Evolutionary conservation across 2,888 invertebrate species (phyloP), one percentile per base, ranked within the genome.

Genomic region (Eledona agricola): DNA sequence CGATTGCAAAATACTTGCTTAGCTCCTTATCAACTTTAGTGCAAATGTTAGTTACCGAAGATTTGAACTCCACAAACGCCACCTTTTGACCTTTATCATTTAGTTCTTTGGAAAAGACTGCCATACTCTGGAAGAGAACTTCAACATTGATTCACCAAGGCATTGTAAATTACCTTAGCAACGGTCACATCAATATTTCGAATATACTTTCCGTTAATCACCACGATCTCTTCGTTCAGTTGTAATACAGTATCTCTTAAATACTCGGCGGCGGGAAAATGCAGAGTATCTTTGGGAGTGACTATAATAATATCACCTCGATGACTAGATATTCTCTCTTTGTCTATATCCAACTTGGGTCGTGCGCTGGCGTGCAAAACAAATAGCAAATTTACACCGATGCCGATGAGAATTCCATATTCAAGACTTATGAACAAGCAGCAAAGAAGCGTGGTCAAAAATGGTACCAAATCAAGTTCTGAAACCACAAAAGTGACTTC

Each of bases 241-340:
- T 68, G 69, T 51, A 81, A 73, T 43, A 82, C 71, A 9, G 66
- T 65, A 51, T 79, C 77, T 35, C 82, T 74, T 63, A 93, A 79
- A 77, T 83, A 86, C 77, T 90, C 91, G 0, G 90, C 88, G 2
- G 90, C 87, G n/a, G 91, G 88, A 78, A 89, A 93, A 47, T 85
- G 80, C 38, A 93, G 79, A 67, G 85, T 84, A 60, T 87, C 85
- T 70, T 86, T 85, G 35, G 90, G 86, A 49, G 80, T 81, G 28
- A 88, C 84, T 62, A 88, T 70, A 62, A 84, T 78, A 4, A 81
- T 71, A 51, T 77, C 75, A 5, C 70, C 67, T 5, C 75, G 75
- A 12, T 73, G 71, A 16, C 16, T 11, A 10, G 13, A 15, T 13
- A 79, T 65, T 72, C 67, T 66, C 17, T 62, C 60, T 34, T 58